Conservation (phyloP, 2,113 vertebrate species). For the Orthonyx spaldingii region DNA sequence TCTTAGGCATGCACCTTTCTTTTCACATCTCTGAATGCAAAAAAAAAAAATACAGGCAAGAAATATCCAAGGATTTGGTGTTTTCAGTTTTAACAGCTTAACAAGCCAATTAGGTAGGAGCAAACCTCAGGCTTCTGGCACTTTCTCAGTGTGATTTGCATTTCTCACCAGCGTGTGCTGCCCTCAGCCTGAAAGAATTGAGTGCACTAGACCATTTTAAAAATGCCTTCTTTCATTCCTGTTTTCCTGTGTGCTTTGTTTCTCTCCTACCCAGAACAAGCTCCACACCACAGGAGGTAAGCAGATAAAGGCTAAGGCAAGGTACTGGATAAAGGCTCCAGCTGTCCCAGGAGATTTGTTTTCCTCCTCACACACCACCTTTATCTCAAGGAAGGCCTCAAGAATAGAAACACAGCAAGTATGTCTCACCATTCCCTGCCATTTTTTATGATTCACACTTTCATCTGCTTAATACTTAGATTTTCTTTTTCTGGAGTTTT, state of each 20-base stretch:
- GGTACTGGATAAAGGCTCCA: slow-evolving; percentile 32
- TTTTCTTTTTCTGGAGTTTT: background rate
- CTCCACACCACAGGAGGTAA: background rate
- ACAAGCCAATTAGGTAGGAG: slow-evolving; percentile 4
- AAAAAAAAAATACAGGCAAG: background rate
- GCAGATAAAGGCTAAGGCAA: slow-evolving; percentile 20
- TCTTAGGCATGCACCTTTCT: background rate
- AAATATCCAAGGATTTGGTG: background rate
- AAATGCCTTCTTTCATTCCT: background rate
- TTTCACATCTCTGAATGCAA: background rate
- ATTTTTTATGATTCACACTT: background rate
- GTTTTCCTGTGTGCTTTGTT: background rate
- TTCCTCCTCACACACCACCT: background rate
- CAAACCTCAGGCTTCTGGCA: background rate
- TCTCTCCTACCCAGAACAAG: background rate
- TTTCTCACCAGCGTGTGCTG: background rate
- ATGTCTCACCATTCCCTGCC: background rate
- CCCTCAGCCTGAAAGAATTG: background rate
- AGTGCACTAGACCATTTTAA: background rate
- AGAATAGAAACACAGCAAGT: background rate
- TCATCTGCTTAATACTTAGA: background rate
- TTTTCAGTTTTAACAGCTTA: background rate
- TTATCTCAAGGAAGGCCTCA: background rate
- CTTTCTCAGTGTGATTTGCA: background rate
- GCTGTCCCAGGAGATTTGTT: slow-evolving; percentile 39